Evolutionary conservation across 2,888 invertebrate genomes (phyloP), one percentile per base, ranked within the genome.

Genomic region (Eutolmus rufibarbis): DNA sequence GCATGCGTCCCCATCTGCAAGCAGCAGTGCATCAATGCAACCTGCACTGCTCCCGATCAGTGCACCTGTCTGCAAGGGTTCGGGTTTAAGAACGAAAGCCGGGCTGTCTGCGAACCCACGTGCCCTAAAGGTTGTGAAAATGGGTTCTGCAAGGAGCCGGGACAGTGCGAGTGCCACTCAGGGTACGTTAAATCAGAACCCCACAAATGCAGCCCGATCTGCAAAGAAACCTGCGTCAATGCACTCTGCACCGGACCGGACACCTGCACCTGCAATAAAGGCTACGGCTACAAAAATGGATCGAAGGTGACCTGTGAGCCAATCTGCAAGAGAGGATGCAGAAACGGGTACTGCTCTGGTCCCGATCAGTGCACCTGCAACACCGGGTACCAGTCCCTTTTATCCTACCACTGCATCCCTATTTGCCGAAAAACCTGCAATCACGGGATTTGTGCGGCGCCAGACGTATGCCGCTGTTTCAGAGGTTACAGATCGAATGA

Each of bases 361-460:
- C 93, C 94, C 2, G 92, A 93, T 88, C 90, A 91, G 46, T 94
- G 94, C 89, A 91, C 92, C 12, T 95, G 95, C 89, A 90, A 91
- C 84, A 89, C 89, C 0, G 87, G 87, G 16, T 82, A 87, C 28
- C 74, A 81, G 7, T 56, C 46, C 1, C 81, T 46, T 5, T 40
- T 82, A 4, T 37, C 79, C 28, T 46, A 90, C 82, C 90, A 90
- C 43, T 92, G 92, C 74, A 90, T 90, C 57, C 91, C 92, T 14
- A 90, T 90, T 1, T 92, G 92, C 87, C 85, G 87, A 37, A 87
- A 86, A 2, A 91, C 90, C 66, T 92, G 92, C 74, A 89, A 89
- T 16, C 92, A 92, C 79, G 92, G 92, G 0, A 87, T 89, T 74
- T 92, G 92, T 16, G 86, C 90, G 0, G 87, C 90, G 0, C 94